Evolutionary conservation across 2,888 invertebrate genomes (phyloP), one percentile per base, ranked within the genome.

Genomic region (Megamerina dolium): DNA sequence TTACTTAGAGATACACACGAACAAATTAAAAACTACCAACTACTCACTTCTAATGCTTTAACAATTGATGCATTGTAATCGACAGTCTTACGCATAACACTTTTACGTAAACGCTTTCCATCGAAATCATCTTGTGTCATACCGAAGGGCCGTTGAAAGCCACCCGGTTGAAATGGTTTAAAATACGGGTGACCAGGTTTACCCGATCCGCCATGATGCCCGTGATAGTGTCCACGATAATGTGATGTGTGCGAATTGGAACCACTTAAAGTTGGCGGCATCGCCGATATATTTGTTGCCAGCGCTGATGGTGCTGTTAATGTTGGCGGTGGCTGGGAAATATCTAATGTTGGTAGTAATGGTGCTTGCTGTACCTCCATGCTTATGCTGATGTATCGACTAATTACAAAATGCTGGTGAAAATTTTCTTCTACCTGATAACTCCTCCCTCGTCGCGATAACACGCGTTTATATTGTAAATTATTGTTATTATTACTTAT

Each of bases 41-140:
- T 13, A n/a, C 65, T 71, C 72, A 87, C 88, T 80, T 96, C 91
- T 60, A 97, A 73, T 60, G 87, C 87, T 70, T 87, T 88, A 49
- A 95, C 87, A 61, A 96, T 87, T 27, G 96, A 83, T 16, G 94
- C 85, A 77, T 96, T 96, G 73, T 96, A 96, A 75, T 97, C 97
- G 41, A 97, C 94, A 23, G 96, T 97, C 76, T 95, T 95, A 57
- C 96, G 79, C 83, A 95, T 93, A 52, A 95, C 91, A 56, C 94
- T 92, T 75, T 96, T 96, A 61, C 96, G 77, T 59, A 95, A 78
- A 53, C 94, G 81, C 75, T 96, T 94, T 46, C 95, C 96, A 77
- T 96, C 95, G 68, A 93, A 94, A 72, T 93, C 93, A 63, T 87
- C 87, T 62, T 87, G 81, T 34, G 83, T 82, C 46, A 76, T 76